Conservation (phyloP, 2,797 vertebrate species). For the Capromys pilorides region DNA sequence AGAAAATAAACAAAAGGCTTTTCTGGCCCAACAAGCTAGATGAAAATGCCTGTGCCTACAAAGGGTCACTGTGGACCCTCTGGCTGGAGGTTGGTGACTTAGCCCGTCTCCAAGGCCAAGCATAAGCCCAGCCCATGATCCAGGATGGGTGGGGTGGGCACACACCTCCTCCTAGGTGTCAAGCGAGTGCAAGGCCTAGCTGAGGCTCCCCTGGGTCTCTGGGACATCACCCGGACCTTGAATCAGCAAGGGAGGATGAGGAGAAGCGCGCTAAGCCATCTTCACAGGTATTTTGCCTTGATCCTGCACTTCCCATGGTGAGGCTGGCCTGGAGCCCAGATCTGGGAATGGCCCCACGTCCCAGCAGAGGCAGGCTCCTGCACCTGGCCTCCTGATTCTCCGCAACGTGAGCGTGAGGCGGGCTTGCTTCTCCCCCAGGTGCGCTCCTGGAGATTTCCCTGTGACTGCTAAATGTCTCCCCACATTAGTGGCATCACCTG, state of each 20-base stretch:
- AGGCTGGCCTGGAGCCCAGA: rapidly evolving
- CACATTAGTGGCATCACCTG: rapidly evolving
- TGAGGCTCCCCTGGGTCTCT: rapidly evolving
- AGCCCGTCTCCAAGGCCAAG: rapidly evolving
- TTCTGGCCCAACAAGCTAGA: background rate
- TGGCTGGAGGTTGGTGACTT: background rate
- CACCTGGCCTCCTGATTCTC: background rate
- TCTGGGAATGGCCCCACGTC: background rate
- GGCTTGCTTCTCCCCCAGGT: background rate
- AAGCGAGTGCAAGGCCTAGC: rapidly evolving
- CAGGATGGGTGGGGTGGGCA: rapidly evolving
- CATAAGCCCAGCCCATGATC: rapidly evolving
- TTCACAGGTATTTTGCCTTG: background rate
- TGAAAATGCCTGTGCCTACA: background rate
- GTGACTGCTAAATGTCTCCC: background rate
- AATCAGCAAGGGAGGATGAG: rapidly evolving
- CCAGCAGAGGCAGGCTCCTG: background rate
- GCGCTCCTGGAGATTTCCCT: rapidly evolving
- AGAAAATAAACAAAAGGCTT: conserved; percentile 58
- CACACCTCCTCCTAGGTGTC: rapidly evolving
- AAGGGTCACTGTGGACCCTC: background rate
- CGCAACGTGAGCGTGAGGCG: rapidly evolving
- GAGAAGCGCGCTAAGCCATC: rapidly evolving
- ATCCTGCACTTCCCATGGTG: background rate
- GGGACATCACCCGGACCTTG: rapidly evolving